These are phyloP conservation scores for Sebastes elongatus DNA, from an alignment of 2,797 vertebrate species.

Conservation along the genomic window DNA sequence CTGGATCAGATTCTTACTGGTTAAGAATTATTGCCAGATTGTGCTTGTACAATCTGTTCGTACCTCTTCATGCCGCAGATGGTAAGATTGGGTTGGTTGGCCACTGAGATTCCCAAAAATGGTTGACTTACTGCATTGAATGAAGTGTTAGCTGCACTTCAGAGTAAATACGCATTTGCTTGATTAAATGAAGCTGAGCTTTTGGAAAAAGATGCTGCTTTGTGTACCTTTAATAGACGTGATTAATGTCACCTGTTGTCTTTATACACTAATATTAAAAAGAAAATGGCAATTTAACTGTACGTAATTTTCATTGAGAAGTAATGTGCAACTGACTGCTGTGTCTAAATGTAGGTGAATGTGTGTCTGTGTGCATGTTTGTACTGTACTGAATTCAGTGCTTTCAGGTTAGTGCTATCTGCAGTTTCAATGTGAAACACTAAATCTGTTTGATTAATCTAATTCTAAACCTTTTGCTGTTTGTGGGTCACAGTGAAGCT, in stretches of 20 bases:
- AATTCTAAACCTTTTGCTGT: background rate
- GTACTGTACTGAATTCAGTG: background rate
- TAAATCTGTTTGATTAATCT: background rate
- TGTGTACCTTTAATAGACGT: background rate
- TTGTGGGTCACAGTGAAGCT: conserved; percentile 10
- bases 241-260: background rate
- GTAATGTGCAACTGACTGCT: background rate
- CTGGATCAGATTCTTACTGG: background rate
- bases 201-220: background rate
- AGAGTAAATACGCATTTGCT: background rate
- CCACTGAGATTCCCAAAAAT: background rate
- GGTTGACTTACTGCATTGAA: background rate
- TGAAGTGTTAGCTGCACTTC: background rate
- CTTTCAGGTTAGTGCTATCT: background rate
- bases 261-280: background rate
- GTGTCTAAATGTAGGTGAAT: background rate
- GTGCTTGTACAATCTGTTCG: background rate
- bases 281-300: background rate
- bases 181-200: background rate
- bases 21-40: background rate
- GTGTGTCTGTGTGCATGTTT: background rate
- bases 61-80: conserved; percentile 3
- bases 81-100: conserved; percentile 21
- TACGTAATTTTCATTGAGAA: background rate
- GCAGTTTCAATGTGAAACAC: background rate